These are phyloP conservation scores for Esperia sulphurella DNA, from an alignment of 2,888 invertebrate species.

Conservation along the genomic window DNA sequence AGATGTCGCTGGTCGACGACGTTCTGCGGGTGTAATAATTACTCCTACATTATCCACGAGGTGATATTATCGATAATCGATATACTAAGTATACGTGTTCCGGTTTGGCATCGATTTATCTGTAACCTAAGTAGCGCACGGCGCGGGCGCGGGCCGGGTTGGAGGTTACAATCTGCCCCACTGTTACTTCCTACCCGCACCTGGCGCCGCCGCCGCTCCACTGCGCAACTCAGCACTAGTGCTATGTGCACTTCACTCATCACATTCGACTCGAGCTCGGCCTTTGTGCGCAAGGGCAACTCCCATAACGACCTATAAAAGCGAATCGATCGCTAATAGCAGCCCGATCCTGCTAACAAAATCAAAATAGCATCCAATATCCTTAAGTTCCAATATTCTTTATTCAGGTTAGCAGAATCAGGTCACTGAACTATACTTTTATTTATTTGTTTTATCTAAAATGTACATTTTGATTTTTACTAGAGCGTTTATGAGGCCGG, in stretches of 20 bases:
- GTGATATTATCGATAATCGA: slow-evolving; percentile 68
- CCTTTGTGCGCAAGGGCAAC: slow-evolving; percentile 19
- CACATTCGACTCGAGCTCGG: slow-evolving; percentile 18
- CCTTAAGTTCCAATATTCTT: neutral
- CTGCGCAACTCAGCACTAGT: slow-evolving; percentile 8
- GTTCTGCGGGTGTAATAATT: slow-evolving; percentile 44
- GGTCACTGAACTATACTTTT: slow-evolving; percentile 3
- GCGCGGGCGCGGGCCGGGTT: slow-evolving; percentile 6
- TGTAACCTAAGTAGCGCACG: slow-evolving; percentile 50
- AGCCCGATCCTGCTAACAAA: slow-evolving; percentile 7
- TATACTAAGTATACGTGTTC: slow-evolving; percentile 71
- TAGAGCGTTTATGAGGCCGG: slow-evolving; percentile 27
- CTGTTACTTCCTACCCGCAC: slow-evolving; percentile 12
- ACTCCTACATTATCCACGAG: slow-evolving; percentile 64
- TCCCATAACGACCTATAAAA: slow-evolving; percentile 12
- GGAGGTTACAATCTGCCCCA: neutral
- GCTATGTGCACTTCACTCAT: slow-evolving; percentile 5
- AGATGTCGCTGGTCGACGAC: slow-evolving; percentile 26
- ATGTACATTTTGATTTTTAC: slow-evolving; percentile 14
- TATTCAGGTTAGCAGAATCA: slow-evolving; percentile 1
- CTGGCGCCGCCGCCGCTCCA: slow-evolving; percentile 22
- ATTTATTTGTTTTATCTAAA: slow-evolving; percentile 10
- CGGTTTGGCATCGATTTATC: slow-evolving; percentile 73
- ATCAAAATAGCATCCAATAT: neutral
- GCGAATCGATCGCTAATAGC: slow-evolving; percentile 17